Evolutionary conservation across 2,888 invertebrate species (phyloP).

Genomic region (Digitonthophagus gazella): DNA sequence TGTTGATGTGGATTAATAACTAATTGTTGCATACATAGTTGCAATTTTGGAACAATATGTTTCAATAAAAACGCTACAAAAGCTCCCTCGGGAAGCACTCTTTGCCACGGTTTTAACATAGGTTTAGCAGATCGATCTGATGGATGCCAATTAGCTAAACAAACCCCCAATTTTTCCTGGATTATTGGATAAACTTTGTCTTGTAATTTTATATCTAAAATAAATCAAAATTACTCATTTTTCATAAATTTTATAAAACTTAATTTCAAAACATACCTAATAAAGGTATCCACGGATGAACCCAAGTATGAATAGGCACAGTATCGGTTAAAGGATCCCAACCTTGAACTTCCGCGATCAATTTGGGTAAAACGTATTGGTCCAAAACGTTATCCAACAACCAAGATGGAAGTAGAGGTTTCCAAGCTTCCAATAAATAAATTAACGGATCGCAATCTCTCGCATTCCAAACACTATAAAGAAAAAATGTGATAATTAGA

Average conservation of each 20-base stretch:
- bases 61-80: conserved; percentile 80
- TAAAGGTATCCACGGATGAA: conserved; percentile 92
- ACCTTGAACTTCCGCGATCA: conserved; percentile 72
- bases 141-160: conserved; percentile 93
- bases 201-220: conserved; percentile 45
- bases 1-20: conserved; percentile 73
- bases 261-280: conserved; percentile 62
- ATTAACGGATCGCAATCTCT: conserved; percentile 77
- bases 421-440: conserved; percentile 78
- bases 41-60: conserved; percentile 87
- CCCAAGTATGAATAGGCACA: conserved; percentile 94
- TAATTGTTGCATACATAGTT: conserved; percentile 63
- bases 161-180: conserved; percentile 84
- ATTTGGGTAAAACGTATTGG: conserved; percentile 74
- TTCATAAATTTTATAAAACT: neutral
- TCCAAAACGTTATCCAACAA: conserved; percentile 79
- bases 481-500: conserved; percentile 21
- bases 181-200: conserved; percentile 58
- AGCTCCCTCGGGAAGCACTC: conserved; percentile 61
- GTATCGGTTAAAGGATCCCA: conserved; percentile 97
- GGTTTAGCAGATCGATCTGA: conserved; percentile 89
- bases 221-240: conserved; percentile 18
- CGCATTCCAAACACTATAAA: conserved; percentile 74
- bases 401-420: conserved; percentile 77
- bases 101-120: conserved; percentile 88